These are phyloP conservation scores for Lophura nycthemera DNA, from an alignment of 2,113 vertebrate genomes.

Conservation along the genomic window DNA sequence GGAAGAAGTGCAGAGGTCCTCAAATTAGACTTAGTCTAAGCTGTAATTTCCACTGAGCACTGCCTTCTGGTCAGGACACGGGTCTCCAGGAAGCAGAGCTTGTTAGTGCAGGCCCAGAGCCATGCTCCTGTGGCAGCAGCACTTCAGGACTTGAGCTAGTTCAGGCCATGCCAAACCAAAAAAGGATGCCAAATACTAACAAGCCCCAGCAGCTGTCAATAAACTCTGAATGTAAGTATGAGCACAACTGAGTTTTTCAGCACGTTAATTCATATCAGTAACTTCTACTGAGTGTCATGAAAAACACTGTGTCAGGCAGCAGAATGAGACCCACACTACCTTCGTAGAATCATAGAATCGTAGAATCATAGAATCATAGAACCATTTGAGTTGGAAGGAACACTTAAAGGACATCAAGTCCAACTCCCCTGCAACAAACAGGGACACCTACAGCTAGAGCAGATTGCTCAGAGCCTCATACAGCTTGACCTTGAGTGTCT, in stretches of 20 bases:
- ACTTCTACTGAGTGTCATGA: background rate
- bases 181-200: background rate
- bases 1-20: background rate
- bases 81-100: background rate
- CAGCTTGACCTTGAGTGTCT: too few relatives aligned
- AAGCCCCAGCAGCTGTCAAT: background rate
- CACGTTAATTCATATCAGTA: background rate
- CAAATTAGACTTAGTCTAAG: background rate
- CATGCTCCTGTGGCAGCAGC: background rate
- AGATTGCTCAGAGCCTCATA: too few relatives aligned
- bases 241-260: background rate
- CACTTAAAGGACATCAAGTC: too few relatives aligned
- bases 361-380: too few relatives aligned
- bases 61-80: background rate
- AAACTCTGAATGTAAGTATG: background rate
- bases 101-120: background rate
- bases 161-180: background rate
- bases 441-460: too few relatives aligned
- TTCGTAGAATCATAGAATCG: background rate
- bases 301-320: accelerated
- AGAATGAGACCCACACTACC: accelerated
- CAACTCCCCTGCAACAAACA: too few relatives aligned
- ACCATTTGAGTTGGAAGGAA: too few relatives aligned
- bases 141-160: background rate
- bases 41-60: background rate